Percentiles rank a stretch among this genome's conserved stretches.
These are phyloP conservation scores for Phenganax stokvisi DNA, from an alignment of 92 coral and sea anemone species.

Conservation along the genomic window DNA sequence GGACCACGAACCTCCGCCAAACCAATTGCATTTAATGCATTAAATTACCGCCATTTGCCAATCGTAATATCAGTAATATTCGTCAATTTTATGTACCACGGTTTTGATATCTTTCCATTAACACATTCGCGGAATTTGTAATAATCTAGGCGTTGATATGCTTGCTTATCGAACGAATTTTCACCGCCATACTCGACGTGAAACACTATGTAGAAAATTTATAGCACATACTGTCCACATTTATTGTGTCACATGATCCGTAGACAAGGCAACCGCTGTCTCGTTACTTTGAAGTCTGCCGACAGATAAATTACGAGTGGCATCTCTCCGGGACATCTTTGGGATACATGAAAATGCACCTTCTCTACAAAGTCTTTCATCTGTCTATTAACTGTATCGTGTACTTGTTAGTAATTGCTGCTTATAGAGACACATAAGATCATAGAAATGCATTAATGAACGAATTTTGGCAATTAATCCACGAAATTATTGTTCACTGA, in stretches of 20 bases:
- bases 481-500: too few relatives aligned
- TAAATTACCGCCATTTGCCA: constrained; percentile 14
- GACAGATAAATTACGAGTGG: background rate
- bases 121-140: constrained; percentile 18
- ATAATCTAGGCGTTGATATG: constrained; percentile 20
- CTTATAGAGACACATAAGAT: too few relatives aligned
- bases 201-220: background rate
- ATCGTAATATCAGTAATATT: constrained; percentile 2
- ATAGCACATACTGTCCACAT: background rate
- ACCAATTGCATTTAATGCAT: constrained; percentile 8
- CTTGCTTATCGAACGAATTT: constrained; percentile 17
- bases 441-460: too few relatives aligned
- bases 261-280: constrained; percentile 35
- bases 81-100: constrained; percentile 11
- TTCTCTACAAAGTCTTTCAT: background rate
- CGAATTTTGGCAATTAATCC: too few relatives aligned
- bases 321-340: background rate
- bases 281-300: background rate
- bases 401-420: too few relatives aligned
- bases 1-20: background rate
- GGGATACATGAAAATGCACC: background rate
- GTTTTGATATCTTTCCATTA: constrained; percentile 33
- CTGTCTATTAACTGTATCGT: too few relatives aligned
- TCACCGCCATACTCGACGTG: constrained; percentile 14
- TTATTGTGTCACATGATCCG: constrained; percentile 28